Percentiles rank a stretch among this genome's conserved stretches.
Conservation (phyloP, 2,113 vertebrate genomes). For the human region GRCh38 chr5:18254001-18254500, state of each 20-base stretch:
- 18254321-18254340: not conserved
- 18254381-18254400: too few relatives aligned
- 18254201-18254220: not conserved
- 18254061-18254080: not conserved
- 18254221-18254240: not conserved
- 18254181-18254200: not conserved
- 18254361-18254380: not conserved
- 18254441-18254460: not conserved
- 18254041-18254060: not conserved
- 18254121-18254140: not conserved
- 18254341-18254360: not conserved
- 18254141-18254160: not conserved
- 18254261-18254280: not conserved
- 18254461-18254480: not conserved
- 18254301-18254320: not conserved
- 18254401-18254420: not conserved
- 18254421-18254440: not conserved
- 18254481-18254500: not conserved
- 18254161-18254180: not conserved
- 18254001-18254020: not conserved
- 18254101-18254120: not conserved
- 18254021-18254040: not conserved
- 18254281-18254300: not conserved
- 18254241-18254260: not conserved
- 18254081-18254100: not conserved